Evolutionary conservation across 2,888 invertebrate species (phyloP), one percentile per base, ranked within the genome.

Genomic region (Drosophila rellima): DNA sequence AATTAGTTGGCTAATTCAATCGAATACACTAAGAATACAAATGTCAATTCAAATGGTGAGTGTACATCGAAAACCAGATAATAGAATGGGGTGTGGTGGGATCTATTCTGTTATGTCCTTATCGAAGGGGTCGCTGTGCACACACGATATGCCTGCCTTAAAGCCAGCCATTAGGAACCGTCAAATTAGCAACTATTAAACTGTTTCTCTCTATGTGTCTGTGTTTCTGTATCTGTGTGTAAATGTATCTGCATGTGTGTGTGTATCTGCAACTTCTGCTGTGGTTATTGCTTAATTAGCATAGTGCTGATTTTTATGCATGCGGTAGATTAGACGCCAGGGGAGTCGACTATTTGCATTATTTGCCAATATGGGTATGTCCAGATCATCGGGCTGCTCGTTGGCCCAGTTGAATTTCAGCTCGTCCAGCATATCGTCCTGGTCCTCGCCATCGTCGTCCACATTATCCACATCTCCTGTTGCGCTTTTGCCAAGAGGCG

Each of bases 281-380:
- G 45, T 18, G 72, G 54, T 60, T 54, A 48, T 63, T 55, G 61
- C 69, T 78, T 85, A 85, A 79, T 84, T 90, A 78, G 82, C 82
- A 78, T 82, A 83, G 76, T 81, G 88, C 57, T 78, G 83, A 67
- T 90, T 91, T 69, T 91, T 91, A 70, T 90, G 91, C 80, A 91
- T 83, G 72, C 91, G 91, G 74, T 92, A 92, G 54, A 91, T 76
- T 73, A 91, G 85, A 60, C 88, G 90, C 73, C 92, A 79, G 48
- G 90, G 91, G 64, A 90, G 82, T 64, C 88, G 90, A 26, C 63
- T 75, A 57, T 78, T 80, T 55, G 62, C 74, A 61, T 79, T 78
- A 20, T 33, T 60, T 18, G 40, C 23, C 18, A 62, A 60, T 10
- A 61, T 55, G 31, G 64, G 57, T n/a, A 57, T 71, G 17, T 62